phyloP scores from a whole-genome alignment of 2,797 vertebrate genomes.

The Acrocephalus scirpaceus region DNA sequence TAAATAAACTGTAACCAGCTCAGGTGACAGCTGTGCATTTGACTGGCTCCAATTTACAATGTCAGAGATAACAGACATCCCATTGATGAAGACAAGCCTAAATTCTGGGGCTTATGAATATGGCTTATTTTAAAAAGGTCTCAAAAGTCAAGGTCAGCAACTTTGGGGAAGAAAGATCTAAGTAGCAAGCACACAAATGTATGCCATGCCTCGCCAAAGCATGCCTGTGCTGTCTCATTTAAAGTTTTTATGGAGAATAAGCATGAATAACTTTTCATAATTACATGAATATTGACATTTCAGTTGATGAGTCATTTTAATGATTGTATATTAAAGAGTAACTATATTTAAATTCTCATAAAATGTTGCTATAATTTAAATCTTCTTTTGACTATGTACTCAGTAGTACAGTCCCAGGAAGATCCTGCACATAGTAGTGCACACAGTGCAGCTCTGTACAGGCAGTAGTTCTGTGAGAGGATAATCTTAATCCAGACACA shows the following conservation, averaged over 20 bases:
- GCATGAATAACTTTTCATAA: background rate
- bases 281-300: background rate
- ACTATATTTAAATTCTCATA: background rate
- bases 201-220: accelerated
- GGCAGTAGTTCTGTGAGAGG: background rate
- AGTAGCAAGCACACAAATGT: background rate
- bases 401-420: background rate
- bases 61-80: background rate
- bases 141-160: background rate
- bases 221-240: background rate
- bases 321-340: background rate
- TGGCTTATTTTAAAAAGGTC: background rate
- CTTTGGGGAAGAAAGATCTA: too few relatives aligned
- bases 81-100: background rate
- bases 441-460: background rate
- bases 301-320: background rate
- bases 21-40: background rate
- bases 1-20: background rate
- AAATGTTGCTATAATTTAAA: background rate
- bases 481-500: background rate
- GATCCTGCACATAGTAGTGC: background rate
- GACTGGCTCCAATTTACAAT: background rate
- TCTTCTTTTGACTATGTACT: background rate
- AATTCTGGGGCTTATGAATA: background rate
- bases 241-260: background rate